A percentile compares a stretch with the other conserved stretches of the same genome.
These are phyloP conservation scores for Brachionus koreanus DNA, from an alignment of 1,140 invertebrate genomes.

Conservation along the genomic window DNA sequence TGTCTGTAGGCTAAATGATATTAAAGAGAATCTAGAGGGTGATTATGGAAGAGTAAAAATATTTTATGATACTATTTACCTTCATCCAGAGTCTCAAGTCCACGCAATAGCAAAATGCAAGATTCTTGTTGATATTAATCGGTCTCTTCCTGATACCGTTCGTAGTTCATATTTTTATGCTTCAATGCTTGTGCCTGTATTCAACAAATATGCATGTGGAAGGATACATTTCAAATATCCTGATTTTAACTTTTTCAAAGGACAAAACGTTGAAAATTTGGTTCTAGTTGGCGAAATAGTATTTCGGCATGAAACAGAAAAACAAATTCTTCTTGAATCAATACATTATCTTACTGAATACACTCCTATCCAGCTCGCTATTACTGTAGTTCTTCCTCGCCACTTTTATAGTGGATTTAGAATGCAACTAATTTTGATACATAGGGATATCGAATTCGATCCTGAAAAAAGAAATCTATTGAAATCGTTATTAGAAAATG, in stretches of 20 bases:
- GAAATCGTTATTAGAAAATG: background rate
- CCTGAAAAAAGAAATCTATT: background rate
- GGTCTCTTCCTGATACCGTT: background rate
- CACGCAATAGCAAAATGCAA: background rate
- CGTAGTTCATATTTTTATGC: background rate
- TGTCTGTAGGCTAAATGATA: background rate
- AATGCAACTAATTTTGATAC: background rate
- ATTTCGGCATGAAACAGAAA: background rate
- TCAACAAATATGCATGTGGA: background rate
- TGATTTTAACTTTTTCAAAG: slow-evolving; percentile 5
- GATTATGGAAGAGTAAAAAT: background rate
- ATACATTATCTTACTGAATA: background rate
- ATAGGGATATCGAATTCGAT: background rate
- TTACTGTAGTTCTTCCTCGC: background rate
- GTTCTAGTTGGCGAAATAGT: background rate
- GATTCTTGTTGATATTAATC: background rate
- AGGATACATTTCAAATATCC: background rate
- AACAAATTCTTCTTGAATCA: background rate
- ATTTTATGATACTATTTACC: background rate
- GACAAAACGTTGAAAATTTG: background rate
- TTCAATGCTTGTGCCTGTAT: background rate
- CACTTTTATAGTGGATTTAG: background rate
- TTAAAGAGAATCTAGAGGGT: background rate
- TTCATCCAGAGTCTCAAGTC: background rate
- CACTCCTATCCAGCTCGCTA: background rate